Conservation (phyloP, 2,113 vertebrate species). For the Percina caprodes region DNA sequence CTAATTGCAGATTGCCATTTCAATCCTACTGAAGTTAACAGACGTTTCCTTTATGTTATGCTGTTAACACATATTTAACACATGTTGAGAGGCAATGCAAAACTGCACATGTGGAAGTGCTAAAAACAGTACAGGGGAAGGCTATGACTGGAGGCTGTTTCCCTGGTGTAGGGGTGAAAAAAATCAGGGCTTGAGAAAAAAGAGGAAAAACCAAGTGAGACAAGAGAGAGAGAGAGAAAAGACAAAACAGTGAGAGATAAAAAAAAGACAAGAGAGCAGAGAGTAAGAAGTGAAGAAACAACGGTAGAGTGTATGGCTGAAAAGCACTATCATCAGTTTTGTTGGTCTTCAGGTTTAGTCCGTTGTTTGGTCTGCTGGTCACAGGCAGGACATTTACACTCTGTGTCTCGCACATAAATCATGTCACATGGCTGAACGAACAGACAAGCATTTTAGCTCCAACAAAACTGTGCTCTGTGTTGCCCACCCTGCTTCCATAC, state of each 20-base stretch:
- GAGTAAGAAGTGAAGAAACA: constrained; percentile 20
- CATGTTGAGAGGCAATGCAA: constrained; percentile 2
- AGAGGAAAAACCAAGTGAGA: not conserved
- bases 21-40: not conserved
- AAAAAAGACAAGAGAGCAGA: constrained; percentile 33
- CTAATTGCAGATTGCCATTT: not conserved
- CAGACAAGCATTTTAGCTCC: constrained; percentile 70
- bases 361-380: constrained; percentile 74
- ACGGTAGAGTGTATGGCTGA: constrained; percentile 17
- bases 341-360: constrained; percentile 47
- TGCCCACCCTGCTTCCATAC: constrained; percentile 29
- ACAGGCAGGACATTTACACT: constrained; percentile 78
- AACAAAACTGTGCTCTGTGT: constrained; percentile 20
- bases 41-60: not conserved
- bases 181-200: not conserved
- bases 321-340: constrained; percentile 69
- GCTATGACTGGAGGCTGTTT: constrained; percentile 16
- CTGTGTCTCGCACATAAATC: constrained; percentile 80
- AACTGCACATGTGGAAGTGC: constrained; percentile 11
- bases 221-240: not conserved
- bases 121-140: constrained; percentile 14
- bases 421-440: constrained; percentile 74
- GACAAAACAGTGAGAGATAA: constrained; percentile 17
- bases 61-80: constrained; percentile 32
- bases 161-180: not conserved